These are phyloP conservation scores for Gobionotothen gibberifrons DNA, from an alignment of 2,797 vertebrate species.

Conservation along the genomic window DNA sequence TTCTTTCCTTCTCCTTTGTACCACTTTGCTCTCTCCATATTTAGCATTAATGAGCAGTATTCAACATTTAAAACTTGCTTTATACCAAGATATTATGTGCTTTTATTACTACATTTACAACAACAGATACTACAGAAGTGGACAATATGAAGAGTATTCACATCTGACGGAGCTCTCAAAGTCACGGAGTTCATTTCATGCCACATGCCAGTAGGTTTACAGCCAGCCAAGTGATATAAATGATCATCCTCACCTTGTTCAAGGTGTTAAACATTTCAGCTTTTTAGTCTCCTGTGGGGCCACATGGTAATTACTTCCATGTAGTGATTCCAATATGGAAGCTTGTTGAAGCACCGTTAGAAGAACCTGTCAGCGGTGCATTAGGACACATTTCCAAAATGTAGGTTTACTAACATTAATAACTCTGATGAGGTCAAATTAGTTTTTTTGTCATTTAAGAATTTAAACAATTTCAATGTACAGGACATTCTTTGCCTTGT, in stretches of 20 bases:
- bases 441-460: constrained; percentile 18
- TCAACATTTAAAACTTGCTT: background rate
- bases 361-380: constrained; percentile 28
- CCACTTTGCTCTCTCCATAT: too few relatives aligned
- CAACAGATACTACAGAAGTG: background rate
- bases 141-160: constrained; percentile 2
- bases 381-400: constrained; percentile 19
- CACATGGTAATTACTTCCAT: constrained; percentile 55
- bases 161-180: background rate
- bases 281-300: constrained; percentile 32
- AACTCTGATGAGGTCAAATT: constrained; percentile 8
- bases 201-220: constrained; percentile 21
- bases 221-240: constrained; percentile 30
- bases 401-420: too few relatives aligned
- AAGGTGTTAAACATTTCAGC: constrained; percentile 52
- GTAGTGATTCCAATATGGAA: constrained; percentile 47
- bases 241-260: constrained; percentile 13
- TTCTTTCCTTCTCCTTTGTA: background rate
- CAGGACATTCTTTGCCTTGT: background rate
- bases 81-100: background rate
- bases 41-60: background rate
- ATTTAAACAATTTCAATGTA: constrained; percentile 9
- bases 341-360: constrained; percentile 11
- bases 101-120: background rate
- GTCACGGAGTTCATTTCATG: constrained; percentile 28